Conservation (phyloP, 2,113 vertebrate genomes). For the Lycaon pictus region DNA sequence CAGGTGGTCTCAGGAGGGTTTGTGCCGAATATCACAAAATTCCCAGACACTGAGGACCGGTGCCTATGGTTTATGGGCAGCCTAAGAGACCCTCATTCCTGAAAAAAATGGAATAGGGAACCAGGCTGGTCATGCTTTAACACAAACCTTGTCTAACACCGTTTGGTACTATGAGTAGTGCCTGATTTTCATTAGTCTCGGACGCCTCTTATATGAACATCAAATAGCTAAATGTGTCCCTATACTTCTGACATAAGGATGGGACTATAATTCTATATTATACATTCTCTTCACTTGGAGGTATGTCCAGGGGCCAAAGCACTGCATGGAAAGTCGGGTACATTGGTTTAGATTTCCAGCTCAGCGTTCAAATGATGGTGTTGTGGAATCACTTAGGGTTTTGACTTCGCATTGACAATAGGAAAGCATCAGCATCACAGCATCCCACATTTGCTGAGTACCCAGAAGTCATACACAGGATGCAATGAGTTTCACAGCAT, state of each 20-base stretch:
- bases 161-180: not conserved
- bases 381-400: not conserved
- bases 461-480: not conserved
- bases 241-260: not conserved
- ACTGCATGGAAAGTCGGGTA: not conserved
- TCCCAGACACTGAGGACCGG: not conserved
- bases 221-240: constrained; percentile 47
- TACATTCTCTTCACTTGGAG: not conserved
- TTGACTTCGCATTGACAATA: not conserved
- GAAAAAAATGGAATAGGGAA: not conserved
- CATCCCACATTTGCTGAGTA: not conserved
- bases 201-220: constrained; percentile 27
- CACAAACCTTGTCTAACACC: constrained; percentile 53
- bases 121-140: constrained; percentile 69
- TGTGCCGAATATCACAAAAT: not conserved
- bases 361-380: not conserved
- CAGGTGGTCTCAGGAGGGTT: not conserved
- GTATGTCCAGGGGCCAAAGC: not conserved
- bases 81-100: not conserved
- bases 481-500: not conserved
- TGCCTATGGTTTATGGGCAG: not conserved
- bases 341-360: not conserved
- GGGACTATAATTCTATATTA: not conserved
- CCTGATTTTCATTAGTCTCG: constrained; percentile 69
- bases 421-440: not conserved